Conservation (phyloP, 2,113 vertebrate genomes). For the Trochalopteron elliotii region DNA sequence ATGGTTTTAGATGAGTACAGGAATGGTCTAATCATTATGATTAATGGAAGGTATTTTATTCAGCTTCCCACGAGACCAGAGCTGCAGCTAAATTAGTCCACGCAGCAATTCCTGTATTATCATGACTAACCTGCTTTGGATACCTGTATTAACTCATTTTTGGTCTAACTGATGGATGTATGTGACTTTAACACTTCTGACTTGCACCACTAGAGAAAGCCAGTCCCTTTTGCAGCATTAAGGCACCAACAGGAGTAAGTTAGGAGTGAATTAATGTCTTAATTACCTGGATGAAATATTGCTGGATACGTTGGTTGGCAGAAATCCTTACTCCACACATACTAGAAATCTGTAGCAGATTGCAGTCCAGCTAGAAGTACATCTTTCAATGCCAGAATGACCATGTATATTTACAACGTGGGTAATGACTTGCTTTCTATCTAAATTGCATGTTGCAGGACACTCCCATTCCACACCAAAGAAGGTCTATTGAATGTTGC, state of each 20-base stretch:
- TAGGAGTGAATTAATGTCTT: not conserved
- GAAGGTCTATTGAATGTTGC: slow-evolving; percentile 91
- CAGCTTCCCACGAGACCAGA: not conserved
- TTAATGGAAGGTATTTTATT: not conserved
- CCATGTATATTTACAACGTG: accelerated
- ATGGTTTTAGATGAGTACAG: not conserved
- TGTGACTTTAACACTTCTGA: not conserved
- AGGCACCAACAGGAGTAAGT: not conserved
- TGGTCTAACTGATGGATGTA: not conserved
- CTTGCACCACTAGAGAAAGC: not conserved
- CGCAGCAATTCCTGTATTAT: not conserved
- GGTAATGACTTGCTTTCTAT: not conserved
- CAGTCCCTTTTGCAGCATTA: not conserved
- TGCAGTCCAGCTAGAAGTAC: not conserved
- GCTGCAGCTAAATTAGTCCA: not conserved
- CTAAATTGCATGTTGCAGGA: slow-evolving; percentile 75
- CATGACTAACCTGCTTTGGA: not conserved
- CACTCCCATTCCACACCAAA: slow-evolving; percentile 83
- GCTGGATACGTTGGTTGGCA: not conserved
- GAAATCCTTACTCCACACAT: not conserved
- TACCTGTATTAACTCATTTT: not conserved
- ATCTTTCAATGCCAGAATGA: not conserved
- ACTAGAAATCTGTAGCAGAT: not conserved
- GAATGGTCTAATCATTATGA: not conserved
- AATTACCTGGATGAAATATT: not conserved